Base-by-base conservation (phyloP, 2,113 vertebrate species). In the Rhizomys pruinosus region DNA sequence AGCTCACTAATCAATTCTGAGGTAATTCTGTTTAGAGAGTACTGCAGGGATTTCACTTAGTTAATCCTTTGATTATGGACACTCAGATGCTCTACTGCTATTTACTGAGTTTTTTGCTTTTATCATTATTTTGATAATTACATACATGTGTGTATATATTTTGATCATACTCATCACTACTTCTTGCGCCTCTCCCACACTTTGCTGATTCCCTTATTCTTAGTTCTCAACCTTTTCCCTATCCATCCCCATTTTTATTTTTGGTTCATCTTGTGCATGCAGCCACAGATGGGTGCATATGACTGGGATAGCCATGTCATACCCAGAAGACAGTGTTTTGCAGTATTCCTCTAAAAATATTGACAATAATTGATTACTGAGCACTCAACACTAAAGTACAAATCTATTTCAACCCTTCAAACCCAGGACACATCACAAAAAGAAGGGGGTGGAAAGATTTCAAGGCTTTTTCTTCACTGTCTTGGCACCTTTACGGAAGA, bases 161-260 rank as follows among this genome's bases (percentile, higher is more conserved):
- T 4, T 27, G 57, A 61, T 61, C 23, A 9, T 7, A 61, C n/a
- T 29, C 23, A 27, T 3, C 15, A 63, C 15, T 29, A 61, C 7
- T 39, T 27, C 6, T 42, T 0, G 37, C 7, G 39, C 3, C 0
- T 55, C 42, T 27, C 64, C 12, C 12, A 19, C 8, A 15, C n/a
- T 37, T 63, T 2, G 3, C 15, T 63, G 23, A 39, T 13, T 25
- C 3, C 55, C 55, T 59, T 37, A 25, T 8, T 37, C 52, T 34
- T 25, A 16, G 12, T 81, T 81, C 79, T 15, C 25, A 19, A 42
- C 25, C 42, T 63, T 39, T 81, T 13, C 8, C 15, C 61, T 32
- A 29, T 25, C 15, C 39, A 16, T 1, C 15, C 10, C 17, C 13
- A 42, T 19, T 37, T 80, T 59, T 25, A 20, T 16, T 52, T 80